Base-by-base conservation (phyloP, 2,113 vertebrate genomes). In the Cheilinus undulatus region DNA sequence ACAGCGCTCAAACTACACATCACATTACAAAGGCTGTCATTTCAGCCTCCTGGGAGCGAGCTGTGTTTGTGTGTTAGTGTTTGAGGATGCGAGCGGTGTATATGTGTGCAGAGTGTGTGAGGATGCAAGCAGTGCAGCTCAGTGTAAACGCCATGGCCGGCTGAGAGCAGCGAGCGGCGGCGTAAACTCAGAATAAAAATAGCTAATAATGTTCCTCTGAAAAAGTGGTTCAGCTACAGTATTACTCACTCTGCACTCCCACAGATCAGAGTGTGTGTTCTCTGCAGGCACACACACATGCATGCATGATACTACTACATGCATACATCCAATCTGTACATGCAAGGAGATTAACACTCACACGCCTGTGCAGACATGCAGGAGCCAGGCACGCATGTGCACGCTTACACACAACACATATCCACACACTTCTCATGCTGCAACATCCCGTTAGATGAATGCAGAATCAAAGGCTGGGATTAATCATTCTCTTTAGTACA, bases 171-270 rank as follows among this genome's bases (percentile, higher is more conserved):
- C 46, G 76, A 74, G 88, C 38, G 76, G 59, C 53, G 63, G 77
- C 20, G 81, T 89, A 87, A 87, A 86, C 75, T 57, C 73, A 60
- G 30, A 61, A 56, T 83, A 90, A 84, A 91, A 89, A 90, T 87
- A 90, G 82, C 83, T 74, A 81, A 86, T 84, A 85, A 89, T 73
- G 83, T 69, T 88, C 80, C 40, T 66, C 80, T 65, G 73, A 69
- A 86, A 86, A 83, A 83, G 71, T 84, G 76, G 52, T 76, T 48
- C 69, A 80, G 69, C 68, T 81, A 82, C 80, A 73, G 86, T 77
- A 86, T 89, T 92, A 87, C 87, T 90, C 86, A 89, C 72, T 66
- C 76, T 76, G 66, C 67, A 86, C 90, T 74, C 90, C 90, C 87
- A 88, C 89, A 82, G 65, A 89, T 81, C 66, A 80, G 79, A 67